Evolutionary conservation across 1,140 invertebrate species (phyloP).

Genomic region (Solen grandis): DNA sequence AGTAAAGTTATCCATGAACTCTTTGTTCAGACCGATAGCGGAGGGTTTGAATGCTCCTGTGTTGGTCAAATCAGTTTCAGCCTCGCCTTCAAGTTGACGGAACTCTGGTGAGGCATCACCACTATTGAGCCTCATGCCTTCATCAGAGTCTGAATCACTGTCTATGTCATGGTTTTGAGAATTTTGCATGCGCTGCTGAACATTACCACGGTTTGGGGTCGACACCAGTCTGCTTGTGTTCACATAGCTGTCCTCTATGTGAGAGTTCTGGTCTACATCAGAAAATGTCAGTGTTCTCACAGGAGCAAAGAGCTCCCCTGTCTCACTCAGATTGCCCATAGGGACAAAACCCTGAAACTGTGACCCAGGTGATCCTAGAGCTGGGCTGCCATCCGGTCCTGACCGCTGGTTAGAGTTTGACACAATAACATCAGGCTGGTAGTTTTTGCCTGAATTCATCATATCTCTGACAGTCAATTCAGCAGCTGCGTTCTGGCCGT

Average conservation of each 20-base stretch:
- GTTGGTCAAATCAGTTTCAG: constrained; percentile 21
- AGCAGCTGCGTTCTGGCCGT: not conserved
- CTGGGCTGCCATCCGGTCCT: constrained; percentile 47
- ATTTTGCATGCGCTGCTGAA: not conserved
- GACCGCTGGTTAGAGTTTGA: constrained; percentile 40
- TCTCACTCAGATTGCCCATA: constrained; percentile 37
- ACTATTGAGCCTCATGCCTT: constrained; percentile 8
- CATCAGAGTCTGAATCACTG: constrained; percentile 48
- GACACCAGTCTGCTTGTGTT: constrained; percentile 43
- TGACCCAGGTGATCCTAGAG: constrained; percentile 10
- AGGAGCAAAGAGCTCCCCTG: constrained; percentile 44
- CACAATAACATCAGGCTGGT: constrained; percentile 44
- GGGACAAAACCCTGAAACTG: constrained; percentile 29
- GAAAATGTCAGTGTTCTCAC: constrained; percentile 48
- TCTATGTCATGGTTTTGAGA: not conserved
- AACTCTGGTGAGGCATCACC: constrained; percentile 29
- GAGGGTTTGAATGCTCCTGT: constrained; percentile 47
- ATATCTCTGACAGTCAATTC: not conserved
- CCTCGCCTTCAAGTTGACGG: constrained; percentile 42
- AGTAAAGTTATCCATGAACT: constrained; percentile 51
- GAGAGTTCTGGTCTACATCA: constrained; percentile 50
- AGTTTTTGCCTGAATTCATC: not conserved
- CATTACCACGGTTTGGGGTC: constrained; percentile 18
- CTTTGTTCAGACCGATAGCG: constrained; percentile 37
- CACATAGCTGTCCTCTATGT: constrained; percentile 43